Evolutionary conservation across 2,113 vertebrate species (phyloP).

Genomic region (Terrapene triunguis): DNA sequence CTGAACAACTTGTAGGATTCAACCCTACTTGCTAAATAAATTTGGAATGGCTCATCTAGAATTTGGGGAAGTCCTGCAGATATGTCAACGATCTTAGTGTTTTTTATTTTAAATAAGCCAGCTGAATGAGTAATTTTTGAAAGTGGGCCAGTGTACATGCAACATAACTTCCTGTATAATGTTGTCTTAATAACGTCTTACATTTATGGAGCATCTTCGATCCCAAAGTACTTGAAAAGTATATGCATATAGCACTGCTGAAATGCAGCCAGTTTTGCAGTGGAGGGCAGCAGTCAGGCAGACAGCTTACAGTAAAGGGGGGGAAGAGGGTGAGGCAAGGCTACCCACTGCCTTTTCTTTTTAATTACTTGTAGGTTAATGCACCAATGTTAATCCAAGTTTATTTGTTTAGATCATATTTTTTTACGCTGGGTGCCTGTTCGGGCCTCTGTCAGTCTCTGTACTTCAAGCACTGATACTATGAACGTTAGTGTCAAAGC

Average conservation of each 20-base stretch:
- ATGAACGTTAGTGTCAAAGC: constrained; percentile 74
- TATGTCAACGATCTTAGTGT: accelerated
- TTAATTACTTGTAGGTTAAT: constrained; percentile 74
- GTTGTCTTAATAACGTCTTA: not conserved
- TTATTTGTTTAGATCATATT: constrained; percentile 26
- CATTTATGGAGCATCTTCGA: not conserved
- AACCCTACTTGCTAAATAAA: not conserved
- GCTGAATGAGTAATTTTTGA: not conserved
- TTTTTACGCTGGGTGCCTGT: constrained; percentile 5
- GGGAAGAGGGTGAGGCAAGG: constrained; percentile 18
- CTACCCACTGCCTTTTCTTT: constrained; percentile 50
- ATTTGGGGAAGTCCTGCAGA: not conserved
- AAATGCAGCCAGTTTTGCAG: not conserved
- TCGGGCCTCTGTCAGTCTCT: constrained; percentile 7
- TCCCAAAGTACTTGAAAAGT: not conserved
- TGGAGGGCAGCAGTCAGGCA: not conserved
- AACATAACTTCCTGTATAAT: not conserved
- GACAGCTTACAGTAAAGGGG: constrained; percentile 14
- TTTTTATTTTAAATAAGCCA: not conserved
- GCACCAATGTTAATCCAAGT: not conserved
- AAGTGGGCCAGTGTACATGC: not conserved
- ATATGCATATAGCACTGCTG: not conserved
- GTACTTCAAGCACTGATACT: constrained; percentile 3
- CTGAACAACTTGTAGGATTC: accelerated
- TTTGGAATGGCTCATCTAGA: not conserved